Evolutionary conservation across 1,140 invertebrate species (phyloP).

Genomic region (Drosophila teissieri): DNA sequence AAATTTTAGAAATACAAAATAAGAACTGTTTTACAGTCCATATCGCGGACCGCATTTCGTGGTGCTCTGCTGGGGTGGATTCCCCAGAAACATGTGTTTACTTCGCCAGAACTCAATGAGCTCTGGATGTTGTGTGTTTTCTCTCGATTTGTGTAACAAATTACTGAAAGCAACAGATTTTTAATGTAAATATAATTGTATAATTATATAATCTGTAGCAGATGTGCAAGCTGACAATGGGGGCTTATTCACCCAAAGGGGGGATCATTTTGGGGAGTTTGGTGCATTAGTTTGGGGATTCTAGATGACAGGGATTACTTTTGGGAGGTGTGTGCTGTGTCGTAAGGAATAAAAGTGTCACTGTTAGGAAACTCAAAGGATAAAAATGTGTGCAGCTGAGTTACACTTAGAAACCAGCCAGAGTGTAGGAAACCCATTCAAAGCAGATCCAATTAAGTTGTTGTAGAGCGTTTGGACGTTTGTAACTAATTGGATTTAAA

Average conservation of each 20-base stretch:
- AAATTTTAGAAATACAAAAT: conserved; percentile 27
- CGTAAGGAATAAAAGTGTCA: conserved; percentile 20
- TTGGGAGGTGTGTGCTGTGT: conserved; percentile 18
- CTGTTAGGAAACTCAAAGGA: conserved; percentile 1
- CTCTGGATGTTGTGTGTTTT: conserved; percentile 28
- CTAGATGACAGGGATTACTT: conserved; percentile 27
- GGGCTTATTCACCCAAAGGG: conserved; percentile 16
- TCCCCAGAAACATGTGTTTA: conserved; percentile 59
- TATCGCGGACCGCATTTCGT: conserved; percentile 15
- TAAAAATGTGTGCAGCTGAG: conserved; percentile 2
- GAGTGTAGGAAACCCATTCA: background rate
- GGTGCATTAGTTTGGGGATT: conserved; percentile 12
- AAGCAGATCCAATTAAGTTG: background rate
- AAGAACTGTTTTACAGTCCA: conserved; percentile 29
- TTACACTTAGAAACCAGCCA: no score
- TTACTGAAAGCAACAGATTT: conserved; percentile 74
- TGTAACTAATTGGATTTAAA: conserved; percentile 28
- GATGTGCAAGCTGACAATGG: conserved; percentile 44
- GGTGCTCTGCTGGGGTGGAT: conserved; percentile 44
- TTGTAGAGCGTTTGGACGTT: background rate
- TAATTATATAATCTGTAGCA: conserved; percentile 77
- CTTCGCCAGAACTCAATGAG: conserved; percentile 47
- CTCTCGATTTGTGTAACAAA: conserved; percentile 54
- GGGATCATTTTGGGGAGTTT: conserved; percentile 11
- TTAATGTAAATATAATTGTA: conserved; percentile 82